phyloP scores from a whole-genome alignment of 2,113 vertebrate genomes.

The Charadrius vociferus region DNA sequence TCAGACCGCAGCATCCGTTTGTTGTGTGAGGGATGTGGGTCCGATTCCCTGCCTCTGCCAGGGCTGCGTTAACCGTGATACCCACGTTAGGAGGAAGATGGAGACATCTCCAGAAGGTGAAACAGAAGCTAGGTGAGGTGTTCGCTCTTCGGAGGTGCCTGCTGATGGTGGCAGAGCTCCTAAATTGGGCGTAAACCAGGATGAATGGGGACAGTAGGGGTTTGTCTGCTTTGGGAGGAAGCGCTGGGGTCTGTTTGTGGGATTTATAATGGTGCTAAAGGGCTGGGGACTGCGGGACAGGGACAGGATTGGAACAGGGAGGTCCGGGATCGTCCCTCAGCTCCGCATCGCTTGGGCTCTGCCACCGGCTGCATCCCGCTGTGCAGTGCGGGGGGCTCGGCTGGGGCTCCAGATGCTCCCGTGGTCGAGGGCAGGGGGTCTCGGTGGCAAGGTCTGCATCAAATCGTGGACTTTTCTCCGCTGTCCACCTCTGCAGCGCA shows the following conservation, averaged over 20 bases:
- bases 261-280: accelerated
- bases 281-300: background rate
- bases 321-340: accelerated
- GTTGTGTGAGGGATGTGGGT: background rate
- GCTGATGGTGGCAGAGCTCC: background rate
- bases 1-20: background rate
- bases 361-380: accelerated
- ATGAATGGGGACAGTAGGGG: background rate
- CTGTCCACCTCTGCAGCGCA: background rate
- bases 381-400: background rate
- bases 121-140: background rate
- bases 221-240: background rate
- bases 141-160: background rate
- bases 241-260: accelerated
- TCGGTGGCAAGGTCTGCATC: background rate
- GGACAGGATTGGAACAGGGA: background rate
- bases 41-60: background rate
- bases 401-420: background rate
- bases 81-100: background rate
- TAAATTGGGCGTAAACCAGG: accelerated
- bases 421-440: accelerated
- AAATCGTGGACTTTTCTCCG: background rate
- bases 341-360: background rate
- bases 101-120: background rate
- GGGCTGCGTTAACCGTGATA: accelerated